A percentile compares a stretch with the other conserved stretches of the same genome.
Conservation (phyloP, 1,140 invertebrate genomes). For the Cataglyphis hispanica region DNA sequence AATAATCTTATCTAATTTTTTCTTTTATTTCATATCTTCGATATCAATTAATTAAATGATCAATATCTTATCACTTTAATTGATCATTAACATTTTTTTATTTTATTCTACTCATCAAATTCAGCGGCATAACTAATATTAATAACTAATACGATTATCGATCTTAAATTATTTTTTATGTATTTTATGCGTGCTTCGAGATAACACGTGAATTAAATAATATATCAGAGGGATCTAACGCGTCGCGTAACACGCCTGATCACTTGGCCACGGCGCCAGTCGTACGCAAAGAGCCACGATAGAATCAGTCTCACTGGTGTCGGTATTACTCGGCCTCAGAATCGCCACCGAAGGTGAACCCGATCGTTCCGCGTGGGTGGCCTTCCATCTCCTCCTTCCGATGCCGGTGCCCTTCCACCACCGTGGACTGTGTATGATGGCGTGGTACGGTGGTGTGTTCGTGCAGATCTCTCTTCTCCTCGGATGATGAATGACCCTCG, state of each 20-base stretch:
- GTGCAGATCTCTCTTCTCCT: slow-evolving; percentile 66
- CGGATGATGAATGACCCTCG: slow-evolving; percentile 78
- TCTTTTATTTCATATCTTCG: not conserved
- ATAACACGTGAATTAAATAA: slow-evolving; percentile 21
- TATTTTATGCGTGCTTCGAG: not conserved
- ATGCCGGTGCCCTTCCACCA: slow-evolving; percentile 56
- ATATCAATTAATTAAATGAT: slow-evolving; percentile 9
- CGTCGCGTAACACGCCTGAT: slow-evolving; percentile 37
- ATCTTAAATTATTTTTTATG: not conserved
- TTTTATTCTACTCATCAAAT: not conserved
- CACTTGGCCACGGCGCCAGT: slow-evolving; percentile 32
- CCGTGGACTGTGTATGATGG: slow-evolving; percentile 25
- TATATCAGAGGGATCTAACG: slow-evolving; percentile 3
- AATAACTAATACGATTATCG: not conserved
- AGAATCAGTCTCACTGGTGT: slow-evolving; percentile 50
- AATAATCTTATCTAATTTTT: not conserved
- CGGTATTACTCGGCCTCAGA: slow-evolving; percentile 50
- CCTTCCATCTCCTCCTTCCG: slow-evolving; percentile 69
- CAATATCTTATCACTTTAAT: not conserved
- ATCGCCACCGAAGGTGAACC: slow-evolving; percentile 72
- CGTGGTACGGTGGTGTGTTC: slow-evolving; percentile 39
- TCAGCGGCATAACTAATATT: not conserved
- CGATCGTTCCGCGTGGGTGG: slow-evolving; percentile 81
- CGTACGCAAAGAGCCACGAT: slow-evolving; percentile 38
- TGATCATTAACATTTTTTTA: not conserved